Base-by-base conservation (phyloP, 2,888 invertebrate species). In the Bhutanitis thaidina region DNA sequence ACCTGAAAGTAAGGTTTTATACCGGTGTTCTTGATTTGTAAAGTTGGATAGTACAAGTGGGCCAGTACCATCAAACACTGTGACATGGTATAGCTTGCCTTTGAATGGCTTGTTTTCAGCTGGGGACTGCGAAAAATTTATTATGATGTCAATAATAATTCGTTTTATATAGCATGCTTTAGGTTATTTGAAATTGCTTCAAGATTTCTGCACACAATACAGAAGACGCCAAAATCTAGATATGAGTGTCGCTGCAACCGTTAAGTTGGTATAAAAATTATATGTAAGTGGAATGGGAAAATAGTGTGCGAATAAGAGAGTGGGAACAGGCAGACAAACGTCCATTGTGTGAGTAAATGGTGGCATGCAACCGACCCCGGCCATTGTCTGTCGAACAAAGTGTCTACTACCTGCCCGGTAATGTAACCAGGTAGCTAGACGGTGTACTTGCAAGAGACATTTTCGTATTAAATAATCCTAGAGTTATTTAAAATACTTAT, bases 231-330 rank as follows among this genome's bases (percentile, higher is more conserved):
- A 50, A 50, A 50, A 50, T 50, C 51, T 40, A 41, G 45, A 41
- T 51, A 35, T 25, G 39, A 38, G 15, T 40, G 35, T 29, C 15
- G 16, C 27, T 8, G 12, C 20, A 40, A 51, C 51, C 51, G 51
- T 51, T 69, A 71, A 71, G 71, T 65, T 61, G 48, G 52, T 61
- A 66, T 57, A 71, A 74, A 71, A 74, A 72, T 50, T 64, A 62
- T 62, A 57, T 58, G 57, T 52, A 62, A 71, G 67, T 68, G 65
- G 71, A 77, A 76, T 79, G 81, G 74, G 81, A 83, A 83, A 83
- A 75, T 74, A 64, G 74, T 80, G 78, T 80, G 80, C 76, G 80
- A 82, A 81, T 76, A 60, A 62, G 68, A 68, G 71, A 77, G 81
- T 84, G 84, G 77, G 85, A 83, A 84, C 69, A 55, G 55, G 54